phyloP scores from a whole-genome alignment of 1,140 invertebrate genomes.

The Drosophila micromelanica region DNA sequence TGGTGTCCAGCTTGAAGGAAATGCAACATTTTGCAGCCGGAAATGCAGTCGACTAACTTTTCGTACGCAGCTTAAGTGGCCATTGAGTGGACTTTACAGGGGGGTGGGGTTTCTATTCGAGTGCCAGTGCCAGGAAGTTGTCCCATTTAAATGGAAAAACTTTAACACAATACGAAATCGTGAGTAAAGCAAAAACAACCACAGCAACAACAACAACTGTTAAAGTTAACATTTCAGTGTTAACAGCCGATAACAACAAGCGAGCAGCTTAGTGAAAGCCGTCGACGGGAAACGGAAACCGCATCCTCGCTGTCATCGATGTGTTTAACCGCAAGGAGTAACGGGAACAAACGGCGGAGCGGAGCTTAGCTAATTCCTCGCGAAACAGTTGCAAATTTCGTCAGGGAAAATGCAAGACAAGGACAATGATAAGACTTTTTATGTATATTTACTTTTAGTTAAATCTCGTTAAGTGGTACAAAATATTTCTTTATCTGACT shows the following conservation, averaged over 20 bases:
- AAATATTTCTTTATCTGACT: too few species aligned
- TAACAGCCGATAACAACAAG: conserved; percentile 53
- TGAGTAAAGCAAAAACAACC: conserved; percentile 44
- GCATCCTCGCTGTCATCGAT: conserved; percentile 45
- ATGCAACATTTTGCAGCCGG: conserved; percentile 71
- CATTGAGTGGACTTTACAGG: neutral
- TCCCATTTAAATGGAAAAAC: conserved; percentile 70
- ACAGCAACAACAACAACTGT: conserved; percentile 20
- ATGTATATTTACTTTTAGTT: too few species aligned
- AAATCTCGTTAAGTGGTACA: too few species aligned
- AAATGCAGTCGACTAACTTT: conserved; percentile 70
- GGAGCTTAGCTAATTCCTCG: too few species aligned
- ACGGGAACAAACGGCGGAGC: too few species aligned
- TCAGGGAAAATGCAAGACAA: too few species aligned
- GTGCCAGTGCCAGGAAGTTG: conserved; percentile 53
- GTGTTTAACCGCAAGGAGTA: too few species aligned
- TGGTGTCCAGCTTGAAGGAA: conserved; percentile 53
- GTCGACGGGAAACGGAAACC: conserved; percentile 49
- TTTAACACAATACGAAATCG: conserved; percentile 42
- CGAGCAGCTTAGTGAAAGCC: conserved; percentile 40
- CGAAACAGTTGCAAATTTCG: too few species aligned
- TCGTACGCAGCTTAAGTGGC: conserved; percentile 27
- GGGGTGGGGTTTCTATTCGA: conserved; percentile 13
- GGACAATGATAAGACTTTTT: too few species aligned
- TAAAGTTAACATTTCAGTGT: conserved; percentile 23